Base-by-base conservation (phyloP, 2,888 invertebrate species). In the Ophion ventricosus region DNA sequence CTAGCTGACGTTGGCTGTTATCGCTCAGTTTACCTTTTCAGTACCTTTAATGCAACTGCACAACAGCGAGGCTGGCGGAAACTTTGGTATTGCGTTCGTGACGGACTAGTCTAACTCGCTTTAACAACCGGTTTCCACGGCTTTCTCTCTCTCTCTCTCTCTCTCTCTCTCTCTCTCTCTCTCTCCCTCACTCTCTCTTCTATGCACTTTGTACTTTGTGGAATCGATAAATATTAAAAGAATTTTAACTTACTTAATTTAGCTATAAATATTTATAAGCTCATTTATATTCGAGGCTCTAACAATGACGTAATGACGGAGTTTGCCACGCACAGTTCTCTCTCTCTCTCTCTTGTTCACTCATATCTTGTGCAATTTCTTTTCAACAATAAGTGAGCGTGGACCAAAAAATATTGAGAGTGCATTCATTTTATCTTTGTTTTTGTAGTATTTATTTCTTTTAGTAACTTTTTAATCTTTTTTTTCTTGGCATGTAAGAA, bases 171-270 rank as follows among this genome's bases (percentile, higher is more conserved):
- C 10, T 40, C 35, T 7, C 7, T 7, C 35, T 7, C 35, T 40
- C 10, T 1, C 40, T 40, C 7, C 40, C 35, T 67, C 73, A 73
- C 73, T 40, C 57, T 43, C 63, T 43, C 54, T 29, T 20, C 20
- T 59, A 23, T 43, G 54, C 69, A 63, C 69, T 69, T 78, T 82
- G 74, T 79, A 73, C 59, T 82, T 82, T 75, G 67, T 40, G 25
- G 69, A 63, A 82, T 78, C 82, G 82, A 82, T 82, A 78, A 82
- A 82, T 82, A 82, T 82, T 82, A 82, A 82, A 82, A 82, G 82
- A 74, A 63, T 82, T 79, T 82, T 82, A 78, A 82, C 69, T 8
- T 73, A 74, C 69, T 73, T 82, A 78, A 82, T 82, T 69, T 74
- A 40, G 63, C 74, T 69, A 74, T 82, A 82, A 82, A 82, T 82